Conservation (phyloP, 2,113 vertebrate species). For the Ageneiosus marmoratus region DNA sequence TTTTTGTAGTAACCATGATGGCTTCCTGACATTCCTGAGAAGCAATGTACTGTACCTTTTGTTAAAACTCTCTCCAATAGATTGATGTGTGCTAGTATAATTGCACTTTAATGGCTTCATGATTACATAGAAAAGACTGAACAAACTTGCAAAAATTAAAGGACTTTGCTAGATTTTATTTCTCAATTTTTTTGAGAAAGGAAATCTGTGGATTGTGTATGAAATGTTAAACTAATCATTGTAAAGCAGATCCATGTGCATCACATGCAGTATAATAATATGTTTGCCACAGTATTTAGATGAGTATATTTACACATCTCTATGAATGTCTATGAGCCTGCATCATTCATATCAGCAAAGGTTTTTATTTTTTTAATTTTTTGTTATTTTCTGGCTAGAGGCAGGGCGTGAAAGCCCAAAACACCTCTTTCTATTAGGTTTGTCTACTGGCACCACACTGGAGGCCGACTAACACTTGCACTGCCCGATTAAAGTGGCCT, state of each 20-base stretch:
- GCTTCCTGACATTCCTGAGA: background rate
- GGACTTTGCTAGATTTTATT: background rate
- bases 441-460: conserved; percentile 25
- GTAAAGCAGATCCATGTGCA: background rate
- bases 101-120: background rate
- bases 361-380: background rate
- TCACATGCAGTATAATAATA: background rate
- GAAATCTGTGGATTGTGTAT: no score
- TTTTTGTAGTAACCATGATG: background rate
- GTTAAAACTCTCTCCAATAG: background rate
- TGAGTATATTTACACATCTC: background rate
- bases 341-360: background rate
- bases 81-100: conserved; percentile 6
- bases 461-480: conserved; percentile 19
- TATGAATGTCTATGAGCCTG: background rate
- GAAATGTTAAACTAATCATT: background rate
- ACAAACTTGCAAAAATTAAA: background rate
- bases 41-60: background rate
- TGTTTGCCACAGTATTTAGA: background rate
- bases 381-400: conserved; percentile 12
- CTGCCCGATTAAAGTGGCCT: conserved; percentile 46
- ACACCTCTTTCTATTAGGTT: conserved; percentile 10
- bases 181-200: background rate
- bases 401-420: background rate
- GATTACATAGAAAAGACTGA: background rate